Conservation (phyloP, 1,140 invertebrate species). For the Tenebrio molitor region DNA sequence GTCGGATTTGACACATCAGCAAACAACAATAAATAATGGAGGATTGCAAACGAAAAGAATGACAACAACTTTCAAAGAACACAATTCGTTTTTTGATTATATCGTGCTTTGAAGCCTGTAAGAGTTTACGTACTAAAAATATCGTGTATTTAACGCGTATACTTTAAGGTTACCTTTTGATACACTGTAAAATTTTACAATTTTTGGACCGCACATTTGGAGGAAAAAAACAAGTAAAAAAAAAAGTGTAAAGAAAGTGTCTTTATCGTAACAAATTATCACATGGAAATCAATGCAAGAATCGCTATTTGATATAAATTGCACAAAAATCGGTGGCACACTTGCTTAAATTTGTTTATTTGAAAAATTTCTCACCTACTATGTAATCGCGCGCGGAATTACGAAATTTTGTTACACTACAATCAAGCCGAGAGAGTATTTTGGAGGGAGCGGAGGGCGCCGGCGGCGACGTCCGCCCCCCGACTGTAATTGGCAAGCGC, state of each 20-base stretch:
- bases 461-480: background rate
- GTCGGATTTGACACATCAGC: no score
- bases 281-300: slow-evolving; percentile 59
- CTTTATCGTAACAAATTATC: slow-evolving; percentile 61
- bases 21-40: slow-evolving; percentile 30
- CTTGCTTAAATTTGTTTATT: slow-evolving; percentile 46
- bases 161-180: slow-evolving; percentile 57
- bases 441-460: slow-evolving; percentile 3
- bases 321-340: slow-evolving; percentile 61
- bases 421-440: slow-evolving; percentile 41
- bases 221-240: slow-evolving; percentile 41
- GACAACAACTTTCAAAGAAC: background rate
- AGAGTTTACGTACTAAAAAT: slow-evolving; percentile 28
- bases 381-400: slow-evolving; percentile 10
- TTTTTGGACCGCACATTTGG: slow-evolving; percentile 61
- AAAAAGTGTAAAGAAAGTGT: slow-evolving; percentile 55
- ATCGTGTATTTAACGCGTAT: slow-evolving; percentile 59
- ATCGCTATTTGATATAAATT: slow-evolving; percentile 59
- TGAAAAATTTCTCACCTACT: slow-evolving; percentile 22
- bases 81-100: slow-evolving; percentile 27
- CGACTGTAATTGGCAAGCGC: slow-evolving; percentile 57
- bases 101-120: slow-evolving; percentile 35
- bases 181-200: slow-evolving; percentile 56
- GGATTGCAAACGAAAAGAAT: background rate
- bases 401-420: slow-evolving; percentile 37